These are phyloP conservation scores for Trachythela sp. DNA, from an alignment of 64 coral and sea anemone species.

Conservation along the genomic window DNA sequence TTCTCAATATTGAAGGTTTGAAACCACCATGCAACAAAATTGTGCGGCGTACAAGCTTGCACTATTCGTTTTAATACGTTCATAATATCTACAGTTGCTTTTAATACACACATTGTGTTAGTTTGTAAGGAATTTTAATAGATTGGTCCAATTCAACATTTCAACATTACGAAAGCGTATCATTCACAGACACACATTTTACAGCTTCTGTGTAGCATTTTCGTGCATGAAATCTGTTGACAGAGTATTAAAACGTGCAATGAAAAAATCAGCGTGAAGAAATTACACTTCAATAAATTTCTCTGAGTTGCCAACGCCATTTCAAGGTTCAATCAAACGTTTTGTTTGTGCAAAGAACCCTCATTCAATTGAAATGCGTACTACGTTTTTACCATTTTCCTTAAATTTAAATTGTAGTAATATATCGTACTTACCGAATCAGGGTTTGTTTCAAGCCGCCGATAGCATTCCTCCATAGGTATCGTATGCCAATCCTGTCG, in stretches of 20 bases:
- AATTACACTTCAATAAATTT: not conserved
- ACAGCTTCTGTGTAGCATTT: not conserved
- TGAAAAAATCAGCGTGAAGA: not conserved
- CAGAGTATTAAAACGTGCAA: not conserved
- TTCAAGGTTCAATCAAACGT: not conserved
- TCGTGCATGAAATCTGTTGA: not conserved
- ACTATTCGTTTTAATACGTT: not conserved
- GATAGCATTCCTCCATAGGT: slow-evolving; percentile 3
- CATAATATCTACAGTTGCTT: not conserved
- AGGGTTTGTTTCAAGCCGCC: slow-evolving; percentile 10
- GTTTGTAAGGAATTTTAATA: not conserved
- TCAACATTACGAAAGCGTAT: too few relatives aligned
- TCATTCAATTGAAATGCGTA: not conserved
- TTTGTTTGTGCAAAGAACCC: not conserved
- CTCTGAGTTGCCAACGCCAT: not conserved
- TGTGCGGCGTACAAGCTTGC: not conserved
- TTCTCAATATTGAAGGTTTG: not conserved
- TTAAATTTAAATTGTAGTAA: not conserved
- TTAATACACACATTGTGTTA: not conserved
- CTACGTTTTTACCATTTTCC: not conserved
- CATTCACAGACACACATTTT: not conserved
- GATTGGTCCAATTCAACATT: not conserved
- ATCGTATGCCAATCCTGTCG: slow-evolving; percentile 43
- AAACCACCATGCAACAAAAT: not conserved
- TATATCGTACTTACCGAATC: slow-evolving; percentile 26